Percentiles rank a stretch among this genome's conserved stretches.
Evolutionary conservation across 1,140 invertebrate species (phyloP).

Genomic region (Megathymus violae): DNA sequence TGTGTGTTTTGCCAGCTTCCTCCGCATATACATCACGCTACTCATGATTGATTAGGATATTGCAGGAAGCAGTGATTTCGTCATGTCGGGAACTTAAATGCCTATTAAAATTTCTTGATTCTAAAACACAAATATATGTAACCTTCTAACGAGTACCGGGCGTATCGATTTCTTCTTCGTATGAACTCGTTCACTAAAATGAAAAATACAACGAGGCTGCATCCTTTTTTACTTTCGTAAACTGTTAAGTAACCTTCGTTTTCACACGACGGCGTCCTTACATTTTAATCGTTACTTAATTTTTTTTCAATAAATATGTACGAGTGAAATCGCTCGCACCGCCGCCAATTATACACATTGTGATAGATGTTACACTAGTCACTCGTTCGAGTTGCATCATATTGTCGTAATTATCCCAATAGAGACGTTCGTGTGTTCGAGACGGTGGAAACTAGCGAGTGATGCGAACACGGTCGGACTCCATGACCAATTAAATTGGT

Average conservation of each 20-base stretch:
- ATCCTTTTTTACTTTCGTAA: constrained; percentile 6
- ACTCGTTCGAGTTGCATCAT: constrained; percentile 13
- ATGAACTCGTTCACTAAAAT: constrained; percentile 11
- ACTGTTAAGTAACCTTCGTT: background rate
- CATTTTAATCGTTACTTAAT: background rate
- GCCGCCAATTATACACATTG: constrained; percentile 1
- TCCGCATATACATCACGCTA: constrained; percentile 20
- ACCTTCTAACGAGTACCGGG: constrained; percentile 4
- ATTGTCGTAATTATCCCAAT: constrained; percentile 15
- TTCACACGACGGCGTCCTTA: background rate
- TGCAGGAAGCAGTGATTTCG: constrained; percentile 15
- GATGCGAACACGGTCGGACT: constrained; percentile 25
- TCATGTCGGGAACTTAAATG: constrained; percentile 14
- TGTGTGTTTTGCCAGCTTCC: constrained; percentile 15
- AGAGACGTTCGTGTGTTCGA: constrained; percentile 2
- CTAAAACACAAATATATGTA: constrained; percentile 18
- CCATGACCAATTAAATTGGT: constrained; percentile 27
- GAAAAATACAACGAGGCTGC: background rate
- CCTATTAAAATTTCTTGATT: constrained; percentile 19
- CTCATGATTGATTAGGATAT: constrained; percentile 12
- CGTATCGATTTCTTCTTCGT: constrained; percentile 12
- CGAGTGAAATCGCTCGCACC: background rate
- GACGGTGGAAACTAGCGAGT: constrained; percentile 15
- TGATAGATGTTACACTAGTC: background rate
- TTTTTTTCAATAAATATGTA: background rate